A percentile compares a stretch with the other conserved stretches of the same genome.
Evolutionary conservation across 2,113 vertebrate species (phyloP).

Genomic region (Heterotis niloticus): DNA sequence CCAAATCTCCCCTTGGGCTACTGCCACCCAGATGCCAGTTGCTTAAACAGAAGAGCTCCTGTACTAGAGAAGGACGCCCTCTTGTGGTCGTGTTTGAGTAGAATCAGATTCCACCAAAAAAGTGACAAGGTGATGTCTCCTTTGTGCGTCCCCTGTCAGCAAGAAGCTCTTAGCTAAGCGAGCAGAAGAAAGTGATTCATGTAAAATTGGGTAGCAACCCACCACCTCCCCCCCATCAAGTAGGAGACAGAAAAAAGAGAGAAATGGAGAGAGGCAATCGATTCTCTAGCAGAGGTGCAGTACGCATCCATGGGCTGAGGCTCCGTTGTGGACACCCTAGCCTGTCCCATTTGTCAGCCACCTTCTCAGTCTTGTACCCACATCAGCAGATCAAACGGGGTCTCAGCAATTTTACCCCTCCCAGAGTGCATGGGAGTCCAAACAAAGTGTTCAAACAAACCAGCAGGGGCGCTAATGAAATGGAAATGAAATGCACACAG

Average conservation of each 20-base stretch:
- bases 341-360: background rate
- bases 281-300: background rate
- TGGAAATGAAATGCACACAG: conserved; percentile 17
- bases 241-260: background rate
- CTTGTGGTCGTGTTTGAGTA: conserved; percentile 15
- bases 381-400: background rate
- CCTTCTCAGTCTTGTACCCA: background rate
- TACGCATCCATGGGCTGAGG: background rate
- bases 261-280: no score
- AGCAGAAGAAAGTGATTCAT: conserved; percentile 55
- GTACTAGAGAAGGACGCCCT: background rate
- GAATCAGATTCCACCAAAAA: no score
- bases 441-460: conserved; percentile 10
- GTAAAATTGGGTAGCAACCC: conserved; percentile 54
- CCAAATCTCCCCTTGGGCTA: background rate
- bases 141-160: conserved; percentile 60
- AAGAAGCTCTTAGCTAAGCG: conserved; percentile 66
- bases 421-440: background rate
- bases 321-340: background rate
- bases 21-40: background rate
- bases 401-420: background rate
- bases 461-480: background rate
- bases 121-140: no score
- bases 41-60: background rate
- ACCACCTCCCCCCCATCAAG: background rate